These are phyloP conservation scores for Epinephelus coioides DNA, from an alignment of 2,797 vertebrate genomes.

Conservation along the genomic window DNA sequence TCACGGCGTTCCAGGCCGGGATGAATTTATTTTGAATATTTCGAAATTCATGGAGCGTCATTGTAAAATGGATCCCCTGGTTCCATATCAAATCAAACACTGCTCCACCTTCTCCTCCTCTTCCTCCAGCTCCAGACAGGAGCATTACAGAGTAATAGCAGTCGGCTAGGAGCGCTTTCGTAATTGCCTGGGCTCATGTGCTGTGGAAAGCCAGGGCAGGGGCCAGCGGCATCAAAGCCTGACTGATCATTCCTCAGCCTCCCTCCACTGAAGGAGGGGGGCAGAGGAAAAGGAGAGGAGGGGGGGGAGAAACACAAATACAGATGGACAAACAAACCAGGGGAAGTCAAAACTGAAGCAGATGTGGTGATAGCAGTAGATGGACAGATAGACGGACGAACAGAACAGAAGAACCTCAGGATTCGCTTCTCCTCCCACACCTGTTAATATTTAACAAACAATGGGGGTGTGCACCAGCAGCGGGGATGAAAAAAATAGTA, in stretches of 20 bases:
- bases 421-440: conserved; percentile 64
- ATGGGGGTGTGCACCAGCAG: conserved; percentile 57
- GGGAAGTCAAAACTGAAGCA: conserved; percentile 83
- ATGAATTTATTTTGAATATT: conserved; percentile 9
- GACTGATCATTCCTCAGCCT: conserved; percentile 81
- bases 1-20: conserved; percentile 30
- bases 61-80: not conserved
- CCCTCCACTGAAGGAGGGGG: conserved; percentile 59
- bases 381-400: conserved; percentile 65
- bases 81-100: conserved; percentile 12
- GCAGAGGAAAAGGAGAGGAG: conserved; percentile 42
- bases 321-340: conserved; percentile 84
- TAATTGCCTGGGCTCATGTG: conserved; percentile 82
- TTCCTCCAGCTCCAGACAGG: conserved; percentile 65
- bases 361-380: conserved; percentile 80
- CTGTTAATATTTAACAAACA: conserved; percentile 85
- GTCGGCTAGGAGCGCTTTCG: conserved; percentile 74
- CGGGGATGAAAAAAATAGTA: conserved; percentile 46
- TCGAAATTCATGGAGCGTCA: not conserved
- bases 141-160: conserved; percentile 77
- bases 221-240: conserved; percentile 83
- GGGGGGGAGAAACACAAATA: conserved; percentile 77
- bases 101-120: conserved; percentile 20
- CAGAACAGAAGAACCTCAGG: conserved; percentile 46
- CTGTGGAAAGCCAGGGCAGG: conserved; percentile 81